A percentile compares a stretch with the other conserved stretches of the same genome.
Conservation (phyloP, 2,888 invertebrate genomes). For the Scotopteryx bipunctaria region DNA sequence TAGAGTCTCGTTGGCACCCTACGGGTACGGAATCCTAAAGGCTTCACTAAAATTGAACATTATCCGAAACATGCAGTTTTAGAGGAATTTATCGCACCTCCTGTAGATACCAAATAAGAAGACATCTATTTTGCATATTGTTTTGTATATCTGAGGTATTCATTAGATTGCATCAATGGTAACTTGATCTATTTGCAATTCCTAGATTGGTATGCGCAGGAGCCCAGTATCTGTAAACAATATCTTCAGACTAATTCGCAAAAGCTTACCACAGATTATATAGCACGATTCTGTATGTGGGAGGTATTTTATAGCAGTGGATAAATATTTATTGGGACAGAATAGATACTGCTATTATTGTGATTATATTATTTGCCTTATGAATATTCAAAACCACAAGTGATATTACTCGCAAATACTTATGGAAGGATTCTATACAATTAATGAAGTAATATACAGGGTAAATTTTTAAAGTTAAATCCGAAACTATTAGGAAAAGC, state of each 20-base stretch:
- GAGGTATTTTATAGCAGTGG: slow-evolving; percentile 21
- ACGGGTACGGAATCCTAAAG: too few relatives aligned
- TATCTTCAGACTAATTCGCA: slow-evolving; percentile 9
- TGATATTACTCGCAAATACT: too few relatives aligned
- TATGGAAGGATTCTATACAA: too few relatives aligned
- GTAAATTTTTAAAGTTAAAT: too few relatives aligned
- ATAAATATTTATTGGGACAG: slow-evolving; percentile 20
- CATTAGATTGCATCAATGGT: slow-evolving; percentile 1
- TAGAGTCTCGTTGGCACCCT: too few relatives aligned
- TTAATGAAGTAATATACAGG: too few relatives aligned
- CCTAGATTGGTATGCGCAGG: slow-evolving; percentile 39
- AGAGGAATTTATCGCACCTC: too few relatives aligned
- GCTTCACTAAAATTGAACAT: too few relatives aligned
- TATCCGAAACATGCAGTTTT: too few relatives aligned
- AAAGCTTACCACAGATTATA: slow-evolving; percentile 1
- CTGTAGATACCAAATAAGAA: too few relatives aligned
- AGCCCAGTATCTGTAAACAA: slow-evolving; percentile 31
- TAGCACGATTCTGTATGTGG: slow-evolving; percentile 1
- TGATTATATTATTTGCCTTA: slow-evolving; percentile 11
- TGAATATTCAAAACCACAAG: slow-evolving; percentile 9
- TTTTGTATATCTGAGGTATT: neutral
- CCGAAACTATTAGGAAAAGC: too few relatives aligned
- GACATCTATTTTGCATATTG: too few relatives aligned
- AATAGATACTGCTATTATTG: slow-evolving; percentile 9
- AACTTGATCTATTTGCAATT: slow-evolving; percentile 19